A percentile compares a stretch with the other conserved stretches of the same genome.
phyloP scores from a whole-genome alignment of 2,888 invertebrate species.

The Herminia tarsipennalis region DNA sequence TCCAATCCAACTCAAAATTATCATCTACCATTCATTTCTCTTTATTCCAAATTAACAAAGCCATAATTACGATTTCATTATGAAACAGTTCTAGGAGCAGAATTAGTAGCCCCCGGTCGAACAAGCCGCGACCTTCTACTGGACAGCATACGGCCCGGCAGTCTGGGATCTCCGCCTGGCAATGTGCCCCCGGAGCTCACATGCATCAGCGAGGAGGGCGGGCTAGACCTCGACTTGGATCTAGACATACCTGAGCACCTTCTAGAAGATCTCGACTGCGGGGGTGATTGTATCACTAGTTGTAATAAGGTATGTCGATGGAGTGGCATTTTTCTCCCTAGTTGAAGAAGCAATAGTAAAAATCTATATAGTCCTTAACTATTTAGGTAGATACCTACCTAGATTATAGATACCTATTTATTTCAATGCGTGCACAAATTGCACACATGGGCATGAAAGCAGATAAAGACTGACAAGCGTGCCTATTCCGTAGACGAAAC shows the following conservation, averaged over 20 bases:
- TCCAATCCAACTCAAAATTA: too few relatives aligned
- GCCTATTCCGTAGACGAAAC: too few relatives aligned
- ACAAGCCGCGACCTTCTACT: constrained; percentile 72
- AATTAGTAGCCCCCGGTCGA: constrained; percentile 75
- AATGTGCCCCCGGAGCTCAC: constrained; percentile 90
- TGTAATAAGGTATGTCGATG: constrained; percentile 88
- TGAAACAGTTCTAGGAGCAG: constrained; percentile 76
- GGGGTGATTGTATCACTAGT: constrained; percentile 93
- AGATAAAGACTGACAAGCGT: too few relatives aligned
- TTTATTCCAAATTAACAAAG: too few relatives aligned
- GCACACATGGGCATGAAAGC: too few relatives aligned
- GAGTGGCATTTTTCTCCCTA: neutral
- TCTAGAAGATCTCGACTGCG: constrained; percentile 91
- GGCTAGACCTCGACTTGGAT: constrained; percentile 93
- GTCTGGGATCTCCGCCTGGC: constrained; percentile 77
- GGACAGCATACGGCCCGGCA: constrained; percentile 76
- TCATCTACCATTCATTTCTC: too few relatives aligned
- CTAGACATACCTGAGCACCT: constrained; percentile 88
- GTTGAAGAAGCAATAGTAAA: too few relatives aligned
- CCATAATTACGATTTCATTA: neutral
- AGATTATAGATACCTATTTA: too few relatives aligned
- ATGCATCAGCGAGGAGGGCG: constrained; percentile 94
- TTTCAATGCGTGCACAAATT: too few relatives aligned
- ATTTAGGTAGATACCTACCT: too few relatives aligned
- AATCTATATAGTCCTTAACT: too few relatives aligned